These are phyloP conservation scores for Oncorhynchus gorbuscha DNA, from an alignment of 2,113 vertebrate genomes.

Conservation along the genomic window DNA sequence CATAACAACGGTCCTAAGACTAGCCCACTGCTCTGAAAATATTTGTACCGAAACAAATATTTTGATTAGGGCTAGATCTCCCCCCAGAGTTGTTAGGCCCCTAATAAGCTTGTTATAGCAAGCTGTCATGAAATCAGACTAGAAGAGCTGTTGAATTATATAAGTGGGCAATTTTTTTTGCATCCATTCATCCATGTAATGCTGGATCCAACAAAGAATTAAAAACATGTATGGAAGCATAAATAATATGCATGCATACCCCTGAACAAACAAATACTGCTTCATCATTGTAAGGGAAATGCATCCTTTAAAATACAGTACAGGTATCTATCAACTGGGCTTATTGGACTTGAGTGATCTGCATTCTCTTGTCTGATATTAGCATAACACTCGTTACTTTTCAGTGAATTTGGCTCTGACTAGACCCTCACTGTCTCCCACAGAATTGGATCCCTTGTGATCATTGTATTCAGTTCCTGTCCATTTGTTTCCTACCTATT, in stretches of 20 bases:
- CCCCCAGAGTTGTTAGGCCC: constrained; percentile 52
- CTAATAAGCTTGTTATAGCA: constrained; percentile 44
- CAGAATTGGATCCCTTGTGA: constrained; percentile 8
- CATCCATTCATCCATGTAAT: constrained; percentile 54
- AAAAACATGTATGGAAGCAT: constrained; percentile 53
- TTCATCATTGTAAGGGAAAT: constrained; percentile 47
- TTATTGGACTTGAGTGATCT: constrained; percentile 48
- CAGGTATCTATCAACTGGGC: constrained; percentile 52
- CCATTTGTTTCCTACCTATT: constrained; percentile 50
- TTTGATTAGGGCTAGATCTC: constrained; percentile 59
- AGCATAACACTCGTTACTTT: constrained; percentile 57
- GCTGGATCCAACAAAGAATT: constrained; percentile 63
- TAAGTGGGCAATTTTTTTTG: constrained; percentile 64
- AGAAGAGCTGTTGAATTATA: constrained; percentile 33
- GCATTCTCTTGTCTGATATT: constrained; percentile 50
- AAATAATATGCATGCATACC: constrained; percentile 54
- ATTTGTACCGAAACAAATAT: constrained; percentile 18
- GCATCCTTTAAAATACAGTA: constrained; percentile 53
- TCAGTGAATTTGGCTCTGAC: constrained; percentile 55
- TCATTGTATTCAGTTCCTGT: constrained; percentile 36
- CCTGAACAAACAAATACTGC: constrained; percentile 59
- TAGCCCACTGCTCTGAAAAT: no score
- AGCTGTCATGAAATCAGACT: constrained; percentile 27
- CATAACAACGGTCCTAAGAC: no score
- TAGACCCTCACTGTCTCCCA: constrained; percentile 47